These are phyloP conservation scores for Eupeodes corollae DNA, from an alignment of 1,140 invertebrate species.

Conservation along the genomic window DNA sequence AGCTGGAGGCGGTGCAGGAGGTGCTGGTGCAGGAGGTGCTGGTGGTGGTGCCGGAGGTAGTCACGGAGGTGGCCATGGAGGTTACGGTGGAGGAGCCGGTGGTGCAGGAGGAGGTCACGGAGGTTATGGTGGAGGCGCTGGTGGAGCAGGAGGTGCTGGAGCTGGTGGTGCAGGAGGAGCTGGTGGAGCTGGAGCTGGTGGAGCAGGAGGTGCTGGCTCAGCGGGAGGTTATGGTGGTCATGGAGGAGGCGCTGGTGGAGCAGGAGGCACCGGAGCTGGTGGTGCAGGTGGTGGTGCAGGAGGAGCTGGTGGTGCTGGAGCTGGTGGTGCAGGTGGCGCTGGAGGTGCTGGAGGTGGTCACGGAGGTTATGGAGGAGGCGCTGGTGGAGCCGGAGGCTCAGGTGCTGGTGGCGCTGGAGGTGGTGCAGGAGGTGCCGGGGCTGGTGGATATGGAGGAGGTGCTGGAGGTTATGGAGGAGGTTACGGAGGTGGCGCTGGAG, in stretches of 20 bases:
- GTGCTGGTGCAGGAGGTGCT: background rate
- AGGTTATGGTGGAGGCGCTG: no score
- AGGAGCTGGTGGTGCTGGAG: slow-evolving; percentile 13
- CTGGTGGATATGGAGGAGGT: slow-evolving; percentile 35
- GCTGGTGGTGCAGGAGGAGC: no score
- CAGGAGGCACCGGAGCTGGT: slow-evolving; percentile 36
- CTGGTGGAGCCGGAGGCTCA: slow-evolving; percentile 26
- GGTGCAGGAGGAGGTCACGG: no score
- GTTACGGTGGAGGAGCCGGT: no score
- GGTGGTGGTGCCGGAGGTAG: background rate
- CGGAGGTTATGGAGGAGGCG: slow-evolving; percentile 29
- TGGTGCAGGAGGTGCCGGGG: slow-evolving; percentile 29
- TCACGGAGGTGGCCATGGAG: background rate
- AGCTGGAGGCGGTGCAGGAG: slow-evolving; percentile 6
- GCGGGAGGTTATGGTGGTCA: background rate
- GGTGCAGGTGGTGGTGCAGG: slow-evolving; percentile 24
- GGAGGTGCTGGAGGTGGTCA: slow-evolving; percentile 22
- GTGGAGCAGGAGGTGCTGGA: no score
- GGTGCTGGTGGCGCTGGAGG: slow-evolving; percentile 36
- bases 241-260: slow-evolving; percentile 24
- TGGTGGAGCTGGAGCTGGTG: background rate
- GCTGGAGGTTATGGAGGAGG: slow-evolving; percentile 36
- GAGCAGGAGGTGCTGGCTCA: slow-evolving; percentile 4
- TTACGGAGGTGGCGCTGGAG: slow-evolving; percentile 36
- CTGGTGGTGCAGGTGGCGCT: slow-evolving; percentile 17